Base-by-base conservation (phyloP, 2,113 vertebrate species). In the Phocoena phocoena region DNA sequence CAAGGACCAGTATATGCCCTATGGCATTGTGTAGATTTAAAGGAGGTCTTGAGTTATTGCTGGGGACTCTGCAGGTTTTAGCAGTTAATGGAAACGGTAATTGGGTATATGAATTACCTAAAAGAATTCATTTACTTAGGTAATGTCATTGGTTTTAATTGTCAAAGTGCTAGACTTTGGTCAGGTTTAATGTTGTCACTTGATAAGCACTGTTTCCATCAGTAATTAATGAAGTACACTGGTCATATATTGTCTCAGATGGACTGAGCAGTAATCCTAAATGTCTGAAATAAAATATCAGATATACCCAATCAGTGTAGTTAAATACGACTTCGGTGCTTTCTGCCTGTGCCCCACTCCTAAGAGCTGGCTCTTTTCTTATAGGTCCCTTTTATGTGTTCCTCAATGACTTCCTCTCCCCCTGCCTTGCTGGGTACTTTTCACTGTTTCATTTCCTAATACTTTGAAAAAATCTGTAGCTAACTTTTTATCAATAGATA, bases 111-210 rank as follows among this genome's bases (percentile, higher is more conserved):
- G 58, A 73, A 60, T 93, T 74, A 84, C 55, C 63, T 95, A 79
- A 92, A 96, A 92, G n/a, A 83, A 81, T 71, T 84, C 10, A 85
- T 96, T 73, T 65, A 58, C 33, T 85, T 95, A 93, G 63, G 15
- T 71, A 47, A 85, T 80, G 20, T 80, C 65, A 80, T 90, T 50
- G 36, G 63, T 93, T 96, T 89, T 84, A 93, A 85, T 47, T 85
- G 36, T 85, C n/a, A 74, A 70, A 90, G 26, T 85, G 63, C 55
- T 67, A 65, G 60, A 80, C 11, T 89, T 88, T 76, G 53, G 28
- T 83, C 62, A 90, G 62, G 53, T 31, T 95, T 92, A 92, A 79
- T 47, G 44, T 79, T 77, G 25, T 88, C 21, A 53, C 47, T 84
- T 82, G 31, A 38, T 85, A 95, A 90, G 47, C 31, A 15, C 63